These are phyloP conservation scores for Contarinia nasturtii DNA, from an alignment of 1,140 invertebrate genomes.

Conservation along the genomic window DNA sequence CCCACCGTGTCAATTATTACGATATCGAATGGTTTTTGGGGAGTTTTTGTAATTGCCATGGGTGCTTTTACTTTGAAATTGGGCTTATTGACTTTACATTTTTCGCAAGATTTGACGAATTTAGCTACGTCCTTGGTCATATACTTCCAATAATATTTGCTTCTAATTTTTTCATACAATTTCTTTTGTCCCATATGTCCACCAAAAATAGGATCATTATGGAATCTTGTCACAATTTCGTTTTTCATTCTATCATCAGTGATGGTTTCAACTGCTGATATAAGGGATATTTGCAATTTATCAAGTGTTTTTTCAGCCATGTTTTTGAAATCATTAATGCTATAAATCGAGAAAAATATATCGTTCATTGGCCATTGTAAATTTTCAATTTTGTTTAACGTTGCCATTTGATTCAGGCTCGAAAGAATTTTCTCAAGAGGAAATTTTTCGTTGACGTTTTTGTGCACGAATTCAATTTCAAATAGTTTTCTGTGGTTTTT, in stretches of 20 bases:
- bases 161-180: not conserved
- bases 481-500: not conserved
- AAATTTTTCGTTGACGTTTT: not conserved
- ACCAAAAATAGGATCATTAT: not conserved
- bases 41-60: not conserved
- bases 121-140: constrained; percentile 2
- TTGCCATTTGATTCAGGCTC: not conserved
- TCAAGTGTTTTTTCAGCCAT: not conserved
- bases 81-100: constrained; percentile 2
- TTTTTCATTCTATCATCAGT: not conserved
- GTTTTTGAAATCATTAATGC: not conserved
- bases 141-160: constrained; percentile 1
- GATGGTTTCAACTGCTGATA: not conserved
- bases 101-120: not conserved
- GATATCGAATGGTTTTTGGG: constrained; percentile 1
- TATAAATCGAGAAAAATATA: not conserved
- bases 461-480: not conserved
- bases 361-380: not conserved
- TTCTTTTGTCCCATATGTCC: not conserved
- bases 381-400: not conserved
- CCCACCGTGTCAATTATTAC: constrained; percentile 2
- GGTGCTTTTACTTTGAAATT: not conserved
- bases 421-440: not conserved
- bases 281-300: not conserved
- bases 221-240: not conserved